Conservation (phyloP, 2,113 vertebrate genomes). For the Microtus ochrogaster region DNA sequence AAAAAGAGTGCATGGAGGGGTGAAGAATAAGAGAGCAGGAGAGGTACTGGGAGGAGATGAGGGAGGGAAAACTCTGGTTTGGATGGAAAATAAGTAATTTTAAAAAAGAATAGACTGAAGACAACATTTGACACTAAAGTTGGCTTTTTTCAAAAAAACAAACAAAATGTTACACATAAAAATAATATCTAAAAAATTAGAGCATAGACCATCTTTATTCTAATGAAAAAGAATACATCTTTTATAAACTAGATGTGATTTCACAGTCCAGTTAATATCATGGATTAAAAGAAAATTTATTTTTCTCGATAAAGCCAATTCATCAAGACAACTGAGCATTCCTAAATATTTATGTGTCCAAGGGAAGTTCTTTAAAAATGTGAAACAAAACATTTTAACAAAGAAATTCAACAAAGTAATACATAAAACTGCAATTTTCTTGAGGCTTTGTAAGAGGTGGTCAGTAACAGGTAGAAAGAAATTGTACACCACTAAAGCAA, state of each 20-base stretch:
- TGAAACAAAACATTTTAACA: not conserved
- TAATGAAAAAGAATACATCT: not conserved
- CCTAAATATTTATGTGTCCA: not conserved
- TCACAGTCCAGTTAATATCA: not conserved
- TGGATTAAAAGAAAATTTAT: not conserved
- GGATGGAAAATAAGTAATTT: not conserved
- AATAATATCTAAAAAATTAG: not conserved
- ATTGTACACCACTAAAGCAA: not conserved
- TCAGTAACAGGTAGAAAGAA: not conserved
- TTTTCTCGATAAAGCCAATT: not conserved
- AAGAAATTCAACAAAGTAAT: not conserved
- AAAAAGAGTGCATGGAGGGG: not conserved
- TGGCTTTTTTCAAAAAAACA: not conserved
- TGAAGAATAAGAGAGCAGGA: not conserved
- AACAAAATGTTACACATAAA: not conserved
- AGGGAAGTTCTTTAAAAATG: not conserved
- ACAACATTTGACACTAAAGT: not conserved
- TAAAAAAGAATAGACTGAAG: too few relatives aligned
- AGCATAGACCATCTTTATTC: not conserved
- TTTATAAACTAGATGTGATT: not conserved
- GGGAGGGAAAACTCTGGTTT: not conserved
- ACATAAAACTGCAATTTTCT: not conserved
- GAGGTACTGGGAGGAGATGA: not conserved
- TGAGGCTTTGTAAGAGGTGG: not conserved
- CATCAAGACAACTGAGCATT: not conserved